phyloP scores from a whole-genome alignment of 2,113 vertebrate species.

The Scolopax mira region DNA sequence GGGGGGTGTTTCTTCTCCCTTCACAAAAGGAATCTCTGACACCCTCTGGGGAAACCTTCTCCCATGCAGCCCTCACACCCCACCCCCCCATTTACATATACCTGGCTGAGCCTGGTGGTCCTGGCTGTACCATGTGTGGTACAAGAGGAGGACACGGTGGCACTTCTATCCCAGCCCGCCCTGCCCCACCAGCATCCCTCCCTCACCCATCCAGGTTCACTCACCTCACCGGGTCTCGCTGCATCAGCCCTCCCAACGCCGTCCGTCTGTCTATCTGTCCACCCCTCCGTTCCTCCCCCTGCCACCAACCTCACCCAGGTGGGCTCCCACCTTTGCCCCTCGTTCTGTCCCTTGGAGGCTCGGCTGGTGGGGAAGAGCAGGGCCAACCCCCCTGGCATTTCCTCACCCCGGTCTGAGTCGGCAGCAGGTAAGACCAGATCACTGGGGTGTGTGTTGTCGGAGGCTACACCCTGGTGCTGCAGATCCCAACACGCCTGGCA shows the following conservation, averaged over 20 bases:
- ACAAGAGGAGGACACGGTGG: not conserved
- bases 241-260: rapidly evolving
- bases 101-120: not conserved
- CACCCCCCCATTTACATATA: rapidly evolving
- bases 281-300: no score
- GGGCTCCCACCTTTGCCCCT: not conserved
- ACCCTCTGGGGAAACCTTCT: not conserved
- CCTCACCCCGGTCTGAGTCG: not conserved
- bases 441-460: not conserved
- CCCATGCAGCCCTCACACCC: not conserved
- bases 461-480: slow-evolving; percentile 59
- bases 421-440: slow-evolving; percentile 71
- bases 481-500: slow-evolving; percentile 52
- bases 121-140: not conserved
- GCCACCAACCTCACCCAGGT: rapidly evolving
- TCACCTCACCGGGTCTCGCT: not conserved
- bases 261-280: not conserved
- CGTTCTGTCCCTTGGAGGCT: not conserved
- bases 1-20: not conserved
- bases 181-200: not conserved
- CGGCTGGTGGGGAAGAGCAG: not conserved
- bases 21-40: not conserved
- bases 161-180: not conserved
- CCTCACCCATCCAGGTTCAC: not conserved
- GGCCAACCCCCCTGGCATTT: not conserved